Evolutionary conservation across 2,888 invertebrate species (phyloP), one percentile per base, ranked within the genome.

Genomic region (Parapristionchus giblindavisi): DNA sequence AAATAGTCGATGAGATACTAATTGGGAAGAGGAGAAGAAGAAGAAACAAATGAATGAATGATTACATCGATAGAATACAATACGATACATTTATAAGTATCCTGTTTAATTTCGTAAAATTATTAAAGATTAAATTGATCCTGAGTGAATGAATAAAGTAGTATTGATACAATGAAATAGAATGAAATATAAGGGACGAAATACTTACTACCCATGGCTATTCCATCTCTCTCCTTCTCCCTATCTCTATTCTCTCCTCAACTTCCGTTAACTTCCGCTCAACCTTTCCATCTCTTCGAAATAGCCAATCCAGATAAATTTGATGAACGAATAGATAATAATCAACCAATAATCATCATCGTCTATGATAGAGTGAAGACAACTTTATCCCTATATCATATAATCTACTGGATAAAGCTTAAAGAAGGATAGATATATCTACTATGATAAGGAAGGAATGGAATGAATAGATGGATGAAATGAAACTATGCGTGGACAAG

Each of bases 201-300:
- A 14, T 17, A 43, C 17, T 14, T 17, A 43, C 8, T 17, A 14
- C 43, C 17, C 43, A 14, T 43, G 11, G 11, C 43, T 14, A 5
- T n/a, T 14, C 54, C 6, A n/a, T n/a, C 54, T 54, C 54, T 24
- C 54, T n/a, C 6, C 17, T n/a, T 24, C 54, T 24, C 54, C 54
- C 14, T 43, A 27, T 61, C 61, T 61, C 38, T 29, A 40, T 27
- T 54, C 54, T 54, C 54, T n/a, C 17, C 43, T 27, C 65, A 24
- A 60, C 60, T 36, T 60, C 60, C 60, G 60, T 21, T 36, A 34
- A 60, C 60, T 60, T 60, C 60, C 60, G 34, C 29, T 36, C 60
- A 8, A n/a, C 60, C n/a, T n/a, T 60, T 60, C 60, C 36, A 24
- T 5, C 60, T n/a, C 38, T 34, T 8, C 43, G 43, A n/a, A n/a